Conservation (phyloP, 2,113 vertebrate genomes). For the Gasterosteus nipponicus region DNA sequence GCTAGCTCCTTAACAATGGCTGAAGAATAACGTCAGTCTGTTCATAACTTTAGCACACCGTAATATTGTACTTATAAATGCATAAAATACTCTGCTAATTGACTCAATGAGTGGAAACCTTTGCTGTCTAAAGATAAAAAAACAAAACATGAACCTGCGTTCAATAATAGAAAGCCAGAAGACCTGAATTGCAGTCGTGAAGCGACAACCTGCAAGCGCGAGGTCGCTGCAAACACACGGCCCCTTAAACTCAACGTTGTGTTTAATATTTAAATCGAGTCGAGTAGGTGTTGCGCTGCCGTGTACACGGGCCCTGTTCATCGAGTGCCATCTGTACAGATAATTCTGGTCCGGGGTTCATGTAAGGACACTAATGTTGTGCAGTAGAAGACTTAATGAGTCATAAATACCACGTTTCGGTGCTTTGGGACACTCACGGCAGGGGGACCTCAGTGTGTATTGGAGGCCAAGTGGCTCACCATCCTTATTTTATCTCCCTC, state of each 20-base stretch:
- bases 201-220: background rate
- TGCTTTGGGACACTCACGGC: constrained; percentile 41
- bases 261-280: background rate
- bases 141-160: background rate
- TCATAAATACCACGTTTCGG: constrained; percentile 61
- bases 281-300: background rate
- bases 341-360: constrained; percentile 45
- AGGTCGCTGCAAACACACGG: background rate
- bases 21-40: background rate
- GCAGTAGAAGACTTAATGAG: constrained; percentile 57
- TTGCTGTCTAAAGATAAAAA: background rate
- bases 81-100: background rate
- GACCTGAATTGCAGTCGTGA: background rate
- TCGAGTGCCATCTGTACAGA: constrained; percentile 46
- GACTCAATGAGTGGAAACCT: background rate
- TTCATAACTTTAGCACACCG: background rate
- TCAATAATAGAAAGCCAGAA: background rate
- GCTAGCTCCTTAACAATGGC: background rate
- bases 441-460: constrained; percentile 32
- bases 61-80: background rate
- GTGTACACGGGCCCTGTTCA: constrained; percentile 8
- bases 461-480: constrained; percentile 21
- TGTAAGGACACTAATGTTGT: constrained; percentile 56
- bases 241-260: background rate
- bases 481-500: constrained; percentile 33